Conservation (phyloP, 2,797 vertebrate species). For the Notolabrus celidotus region DNA sequence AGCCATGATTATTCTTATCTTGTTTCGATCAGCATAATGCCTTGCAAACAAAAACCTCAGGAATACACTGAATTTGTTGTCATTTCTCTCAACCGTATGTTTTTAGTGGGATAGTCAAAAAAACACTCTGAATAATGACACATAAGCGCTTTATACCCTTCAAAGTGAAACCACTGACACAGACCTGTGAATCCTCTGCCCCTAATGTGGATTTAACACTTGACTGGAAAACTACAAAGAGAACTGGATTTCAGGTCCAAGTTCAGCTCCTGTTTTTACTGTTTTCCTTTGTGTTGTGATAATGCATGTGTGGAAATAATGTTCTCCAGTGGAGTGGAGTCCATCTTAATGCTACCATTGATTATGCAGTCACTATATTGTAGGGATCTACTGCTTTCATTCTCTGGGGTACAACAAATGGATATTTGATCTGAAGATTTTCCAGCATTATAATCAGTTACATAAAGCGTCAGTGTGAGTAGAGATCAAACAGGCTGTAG, state of each 20-base stretch:
- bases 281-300: neutral
- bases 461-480: slow-evolving; percentile 32
- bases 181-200: slow-evolving; percentile 18
- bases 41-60: neutral
- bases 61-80: neutral
- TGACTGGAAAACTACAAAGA: slow-evolving; percentile 40
- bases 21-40: neutral
- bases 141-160: no score
- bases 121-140: no score
- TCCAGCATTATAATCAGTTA: slow-evolving; percentile 13
- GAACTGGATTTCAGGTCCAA: slow-evolving; percentile 9
- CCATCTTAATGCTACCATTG: neutral
- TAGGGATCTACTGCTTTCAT: neutral
- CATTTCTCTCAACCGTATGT: no score
- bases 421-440: slow-evolving; percentile 6
- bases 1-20: slow-evolving; percentile 3
- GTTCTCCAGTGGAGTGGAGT: neutral
- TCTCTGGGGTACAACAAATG: slow-evolving; percentile 3
- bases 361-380: neutral
- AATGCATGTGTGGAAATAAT: slow-evolving; percentile 6
- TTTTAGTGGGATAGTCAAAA: no score
- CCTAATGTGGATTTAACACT: slow-evolving; percentile 33
- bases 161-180: slow-evolving; percentile 10
- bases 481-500: slow-evolving; percentile 56
- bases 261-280: slow-evolving; percentile 11